Evolutionary conservation across 2,797 vertebrate species (phyloP).

Genomic region (Gila robusta): DNA sequence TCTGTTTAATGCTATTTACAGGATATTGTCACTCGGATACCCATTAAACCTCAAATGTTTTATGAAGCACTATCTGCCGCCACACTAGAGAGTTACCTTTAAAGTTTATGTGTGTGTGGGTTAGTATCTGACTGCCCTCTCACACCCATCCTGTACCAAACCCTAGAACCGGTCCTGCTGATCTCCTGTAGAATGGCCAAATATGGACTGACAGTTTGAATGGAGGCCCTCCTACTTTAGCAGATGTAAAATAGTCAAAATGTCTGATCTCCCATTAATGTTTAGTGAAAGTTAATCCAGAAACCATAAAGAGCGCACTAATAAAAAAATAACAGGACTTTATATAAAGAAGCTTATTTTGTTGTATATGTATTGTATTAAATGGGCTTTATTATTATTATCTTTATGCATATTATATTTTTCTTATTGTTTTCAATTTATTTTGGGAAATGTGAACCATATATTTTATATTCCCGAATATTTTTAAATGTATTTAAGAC

Average conservation of each 20-base stretch:
- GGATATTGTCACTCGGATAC: constrained; percentile 5
- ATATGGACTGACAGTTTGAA: constrained; percentile 34
- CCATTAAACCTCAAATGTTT: constrained; percentile 33
- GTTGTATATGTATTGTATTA: neutral
- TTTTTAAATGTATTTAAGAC: neutral
- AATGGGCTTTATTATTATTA: neutral
- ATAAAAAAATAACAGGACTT: neutral
- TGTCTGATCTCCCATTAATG: neutral
- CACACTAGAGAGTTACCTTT: constrained; percentile 18
- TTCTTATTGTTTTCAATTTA: neutral
- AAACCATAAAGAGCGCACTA: neutral
- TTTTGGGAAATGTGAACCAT: neutral
- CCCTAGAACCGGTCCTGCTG: neutral
- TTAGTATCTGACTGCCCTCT: neutral
- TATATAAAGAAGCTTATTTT: neutral
- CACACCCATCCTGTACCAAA: constrained; percentile 34
- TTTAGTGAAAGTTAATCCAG: neutral
- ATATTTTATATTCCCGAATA: neutral
- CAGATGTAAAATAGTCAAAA: constrained; percentile 22
- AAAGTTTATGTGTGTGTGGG: neutral
- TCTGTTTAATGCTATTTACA: constrained; percentile 39
- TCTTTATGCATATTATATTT: neutral
- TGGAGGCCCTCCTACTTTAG: neutral
- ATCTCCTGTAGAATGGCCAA: constrained; percentile 19
- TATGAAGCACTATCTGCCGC: constrained; percentile 19